These are phyloP conservation scores for Tipula confusa DNA, from an alignment of 2,888 invertebrate genomes.

Conservation along the genomic window DNA sequence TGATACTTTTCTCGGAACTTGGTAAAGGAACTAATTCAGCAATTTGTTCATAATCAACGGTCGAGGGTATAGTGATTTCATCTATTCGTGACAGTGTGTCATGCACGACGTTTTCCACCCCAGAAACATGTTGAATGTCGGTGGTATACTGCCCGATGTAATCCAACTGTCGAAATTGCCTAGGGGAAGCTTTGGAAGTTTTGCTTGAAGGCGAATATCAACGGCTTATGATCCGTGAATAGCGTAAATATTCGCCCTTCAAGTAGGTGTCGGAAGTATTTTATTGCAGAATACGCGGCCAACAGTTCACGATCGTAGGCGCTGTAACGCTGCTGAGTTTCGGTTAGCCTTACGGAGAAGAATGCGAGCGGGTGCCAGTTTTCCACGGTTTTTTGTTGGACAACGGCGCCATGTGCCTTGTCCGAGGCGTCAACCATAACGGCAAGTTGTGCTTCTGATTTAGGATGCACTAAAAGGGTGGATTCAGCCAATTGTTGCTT, in stretches of 20 bases:
- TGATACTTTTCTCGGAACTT: not conserved
- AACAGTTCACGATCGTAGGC: no score
- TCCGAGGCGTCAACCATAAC: not conserved
- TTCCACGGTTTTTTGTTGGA: no score
- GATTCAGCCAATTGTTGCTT: not conserved
- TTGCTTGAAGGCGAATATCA: no score
- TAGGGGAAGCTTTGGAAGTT: slow-evolving; percentile 41
- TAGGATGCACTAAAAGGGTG: not conserved
- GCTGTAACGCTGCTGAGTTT: no score
- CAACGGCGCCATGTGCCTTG: no score
- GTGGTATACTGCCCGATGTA: slow-evolving; percentile 33
- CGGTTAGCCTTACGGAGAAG: no score
- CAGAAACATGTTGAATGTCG: slow-evolving; percentile 31
- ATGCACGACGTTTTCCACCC: not conserved
- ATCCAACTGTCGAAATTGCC: slow-evolving; percentile 41
- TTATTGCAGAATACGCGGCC: no score
- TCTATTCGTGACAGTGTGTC: no score
- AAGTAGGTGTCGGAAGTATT: no score
- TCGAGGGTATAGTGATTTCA: not conserved
- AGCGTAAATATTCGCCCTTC: no score
- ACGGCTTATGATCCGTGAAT: slow-evolving; percentile 34
- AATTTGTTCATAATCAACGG: not conserved
- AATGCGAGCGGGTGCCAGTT: no score
- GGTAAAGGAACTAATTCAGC: not conserved
- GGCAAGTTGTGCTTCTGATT: not conserved